Conservation (phyloP, 2,888 invertebrate genomes). For the Loripinus fragilis region DNA sequence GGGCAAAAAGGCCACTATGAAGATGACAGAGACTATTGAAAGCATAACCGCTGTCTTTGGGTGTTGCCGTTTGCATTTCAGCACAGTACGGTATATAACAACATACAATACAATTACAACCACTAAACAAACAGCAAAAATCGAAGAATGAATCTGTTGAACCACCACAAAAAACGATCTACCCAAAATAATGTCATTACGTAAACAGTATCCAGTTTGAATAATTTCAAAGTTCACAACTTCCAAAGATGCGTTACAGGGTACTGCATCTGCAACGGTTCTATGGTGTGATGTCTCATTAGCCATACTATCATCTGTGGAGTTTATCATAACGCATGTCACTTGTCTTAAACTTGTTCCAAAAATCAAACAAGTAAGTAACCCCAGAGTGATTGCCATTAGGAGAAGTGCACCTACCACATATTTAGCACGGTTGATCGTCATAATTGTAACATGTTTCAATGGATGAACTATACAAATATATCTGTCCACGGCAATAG, state of each 20-base stretch:
- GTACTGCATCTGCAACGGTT: not conserved
- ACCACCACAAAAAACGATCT: conserved; percentile 63
- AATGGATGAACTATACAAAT: conserved; percentile 80
- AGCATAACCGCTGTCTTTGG: conserved; percentile 82
- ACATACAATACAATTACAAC: conserved; percentile 78
- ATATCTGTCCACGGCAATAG: conserved; percentile 76
- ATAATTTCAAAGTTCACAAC: conserved; percentile 59
- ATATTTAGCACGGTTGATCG: conserved; percentile 68
- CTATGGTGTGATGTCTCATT: not conserved
- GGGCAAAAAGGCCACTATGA: conserved; percentile 82
- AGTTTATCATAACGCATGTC: too few species aligned
- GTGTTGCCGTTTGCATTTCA: conserved; percentile 43
- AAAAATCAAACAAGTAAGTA: conserved; percentile 58
- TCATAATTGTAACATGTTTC: conserved; percentile 78
- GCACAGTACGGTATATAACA: conserved; percentile 68
- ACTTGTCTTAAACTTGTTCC: conserved; percentile 42
- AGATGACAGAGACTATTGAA: conserved; percentile 82
- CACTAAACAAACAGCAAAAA: conserved; percentile 77
- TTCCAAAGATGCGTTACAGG: conserved; percentile 12
- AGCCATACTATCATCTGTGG: too few species aligned
- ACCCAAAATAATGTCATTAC: conserved; percentile 58
- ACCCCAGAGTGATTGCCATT: conserved; percentile 55
- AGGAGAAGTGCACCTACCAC: conserved; percentile 51
- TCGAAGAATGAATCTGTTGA: conserved; percentile 73
- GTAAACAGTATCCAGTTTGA: conserved; percentile 39